These are phyloP conservation scores for Bombus impatiens DNA, from an alignment of 1,140 invertebrate species.

Conservation along the genomic window DNA sequence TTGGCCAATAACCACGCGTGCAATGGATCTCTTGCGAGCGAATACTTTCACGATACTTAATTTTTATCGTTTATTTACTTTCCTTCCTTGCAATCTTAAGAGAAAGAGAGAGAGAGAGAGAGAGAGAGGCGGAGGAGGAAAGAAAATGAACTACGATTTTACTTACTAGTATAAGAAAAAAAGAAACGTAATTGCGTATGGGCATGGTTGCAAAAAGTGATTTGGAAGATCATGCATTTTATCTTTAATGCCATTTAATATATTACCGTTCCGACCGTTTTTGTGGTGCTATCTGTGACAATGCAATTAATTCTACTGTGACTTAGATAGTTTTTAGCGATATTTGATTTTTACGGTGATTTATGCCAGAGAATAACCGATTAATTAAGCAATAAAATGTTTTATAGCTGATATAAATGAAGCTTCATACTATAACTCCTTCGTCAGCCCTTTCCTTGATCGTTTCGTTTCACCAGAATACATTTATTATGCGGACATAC, in stretches of 20 bases:
- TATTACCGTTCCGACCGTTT: background rate
- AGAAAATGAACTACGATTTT: background rate
- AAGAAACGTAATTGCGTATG: background rate
- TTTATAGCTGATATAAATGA: conserved; percentile 22
- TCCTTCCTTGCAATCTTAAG: background rate
- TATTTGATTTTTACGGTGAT: conserved; percentile 21
- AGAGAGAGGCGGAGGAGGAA: accelerated
- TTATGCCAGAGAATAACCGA: conserved; percentile 10
- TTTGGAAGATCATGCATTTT: background rate
- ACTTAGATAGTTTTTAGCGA: background rate
- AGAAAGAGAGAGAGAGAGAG: no score
- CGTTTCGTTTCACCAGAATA: no score
- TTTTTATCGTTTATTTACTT: background rate
- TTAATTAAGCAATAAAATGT: conserved; percentile 31
- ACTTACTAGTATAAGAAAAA: background rate
- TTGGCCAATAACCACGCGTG: background rate
- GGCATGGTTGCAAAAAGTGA: no score
- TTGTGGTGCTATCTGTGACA: conserved; percentile 24
- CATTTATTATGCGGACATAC: background rate
- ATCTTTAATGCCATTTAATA: background rate
- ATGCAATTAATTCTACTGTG: conserved; percentile 24
- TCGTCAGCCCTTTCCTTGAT: background rate
- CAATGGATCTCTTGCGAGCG: background rate
- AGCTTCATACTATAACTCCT: background rate
- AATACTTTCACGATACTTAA: background rate